phyloP scores from a whole-genome alignment of 2,888 invertebrate genomes.

The Lasioglossum figueresi region DNA sequence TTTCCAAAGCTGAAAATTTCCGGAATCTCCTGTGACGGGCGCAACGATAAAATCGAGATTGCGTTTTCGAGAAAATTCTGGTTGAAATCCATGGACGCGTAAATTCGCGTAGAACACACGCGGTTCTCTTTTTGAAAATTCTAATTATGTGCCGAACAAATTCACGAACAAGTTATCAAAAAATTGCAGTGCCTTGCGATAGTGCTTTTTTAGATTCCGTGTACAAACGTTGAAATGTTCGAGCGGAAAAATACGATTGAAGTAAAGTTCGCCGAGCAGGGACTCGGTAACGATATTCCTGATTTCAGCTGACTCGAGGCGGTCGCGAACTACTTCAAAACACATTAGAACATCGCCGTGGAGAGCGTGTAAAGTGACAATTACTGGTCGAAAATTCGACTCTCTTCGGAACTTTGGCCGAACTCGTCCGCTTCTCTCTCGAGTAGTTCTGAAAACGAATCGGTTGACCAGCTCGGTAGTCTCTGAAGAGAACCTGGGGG shows the following conservation, averaged over 20 bases:
- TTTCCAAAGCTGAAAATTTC: constrained; percentile 17
- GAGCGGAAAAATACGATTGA: neutral
- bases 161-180: neutral
- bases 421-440: constrained; percentile 13
- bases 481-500: neutral
- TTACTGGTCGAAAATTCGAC: constrained; percentile 14
- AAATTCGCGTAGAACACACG: neutral
- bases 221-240: too few species aligned
- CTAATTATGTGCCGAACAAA: neutral
- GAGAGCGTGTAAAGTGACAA: constrained; percentile 21
- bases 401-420: too few species aligned
- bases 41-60: constrained; percentile 14
- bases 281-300: neutral
- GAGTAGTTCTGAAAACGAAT: constrained; percentile 40
- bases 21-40: constrained; percentile 27
- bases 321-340: neutral
- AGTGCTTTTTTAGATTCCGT: neutral
- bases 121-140: neutral
- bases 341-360: constrained; percentile 3
- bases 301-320: neutral
- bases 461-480: constrained; percentile 42
- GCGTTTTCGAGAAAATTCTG: constrained; percentile 16
- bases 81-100: constrained; percentile 1
- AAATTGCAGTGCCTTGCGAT: neutral
- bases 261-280: neutral